These are phyloP conservation scores for Etheostoma nigrum DNA, from an alignment of 2,797 vertebrate genomes.

Conservation along the genomic window DNA sequence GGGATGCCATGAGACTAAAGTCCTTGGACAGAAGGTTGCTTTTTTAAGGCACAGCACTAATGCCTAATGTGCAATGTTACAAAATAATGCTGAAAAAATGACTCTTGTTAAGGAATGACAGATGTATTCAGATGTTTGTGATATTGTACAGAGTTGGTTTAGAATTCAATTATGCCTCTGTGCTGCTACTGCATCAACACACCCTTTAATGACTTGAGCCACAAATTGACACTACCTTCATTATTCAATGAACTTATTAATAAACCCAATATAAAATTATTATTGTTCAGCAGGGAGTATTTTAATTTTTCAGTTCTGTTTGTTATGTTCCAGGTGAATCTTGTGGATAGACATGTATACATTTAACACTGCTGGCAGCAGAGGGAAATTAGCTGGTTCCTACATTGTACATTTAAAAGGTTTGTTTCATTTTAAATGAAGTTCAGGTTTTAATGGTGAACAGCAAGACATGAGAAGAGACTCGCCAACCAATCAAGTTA, in stretches of 20 bases:
- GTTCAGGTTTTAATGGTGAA: slow-evolving; percentile 7
- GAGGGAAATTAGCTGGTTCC: slow-evolving; percentile 4
- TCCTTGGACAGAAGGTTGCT: not conserved
- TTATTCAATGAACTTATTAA: slow-evolving; percentile 22
- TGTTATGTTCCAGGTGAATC: slow-evolving; percentile 9
- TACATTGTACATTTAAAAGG: slow-evolving; percentile 22
- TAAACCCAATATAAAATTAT: slow-evolving; percentile 23
- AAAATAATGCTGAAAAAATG: not conserved
- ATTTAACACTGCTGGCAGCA: slow-evolving; percentile 26
- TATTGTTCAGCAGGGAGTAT: slow-evolving; percentile 15
- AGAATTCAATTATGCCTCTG: slow-evolving; percentile 14
- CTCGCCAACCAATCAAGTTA: not conserved
- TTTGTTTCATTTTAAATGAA: slow-evolving; percentile 29
- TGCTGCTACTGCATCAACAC: not conserved
- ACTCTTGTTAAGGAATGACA: slow-evolving; percentile 20
- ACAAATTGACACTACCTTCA: slow-evolving; percentile 24
- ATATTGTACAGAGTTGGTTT: slow-evolving; percentile 8
- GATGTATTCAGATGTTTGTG: slow-evolving; percentile 15
- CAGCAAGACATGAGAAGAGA: slow-evolving; percentile 1
- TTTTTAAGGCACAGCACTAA: slow-evolving; percentile 1
- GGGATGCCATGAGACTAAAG: not conserved
- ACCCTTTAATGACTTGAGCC: slow-evolving; percentile 13
- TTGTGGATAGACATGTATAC: slow-evolving; percentile 21
- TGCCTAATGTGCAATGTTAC: slow-evolving; percentile 1
- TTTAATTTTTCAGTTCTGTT: not conserved